Conservation (phyloP, 2,888 invertebrate species). For the Asteroscopus sphinx region DNA sequence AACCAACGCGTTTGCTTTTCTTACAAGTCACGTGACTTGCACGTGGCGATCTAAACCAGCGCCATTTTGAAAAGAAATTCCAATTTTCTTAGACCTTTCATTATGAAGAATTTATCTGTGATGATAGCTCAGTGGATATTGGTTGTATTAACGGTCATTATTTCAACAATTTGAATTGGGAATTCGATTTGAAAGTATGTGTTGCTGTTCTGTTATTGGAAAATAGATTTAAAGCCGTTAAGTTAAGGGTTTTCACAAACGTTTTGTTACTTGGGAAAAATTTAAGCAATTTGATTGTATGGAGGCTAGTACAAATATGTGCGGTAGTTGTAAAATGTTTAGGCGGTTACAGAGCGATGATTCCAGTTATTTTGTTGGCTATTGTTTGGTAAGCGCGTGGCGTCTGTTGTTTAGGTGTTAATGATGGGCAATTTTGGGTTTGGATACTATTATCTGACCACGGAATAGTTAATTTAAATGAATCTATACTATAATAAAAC, state of each 20-base stretch:
- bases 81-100: slow-evolving; percentile 55
- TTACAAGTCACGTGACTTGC: slow-evolving; percentile 81
- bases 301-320: slow-evolving; percentile 60
- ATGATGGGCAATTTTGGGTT: slow-evolving; percentile 64
- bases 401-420: slow-evolving; percentile 70
- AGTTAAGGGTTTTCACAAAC: slow-evolving; percentile 28
- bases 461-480: slow-evolving; percentile 24
- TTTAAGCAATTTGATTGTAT: slow-evolving; percentile 65
- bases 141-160: slow-evolving; percentile 77
- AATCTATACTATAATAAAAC: slow-evolving; percentile 8
- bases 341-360: slow-evolving; percentile 64
- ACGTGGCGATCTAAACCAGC: slow-evolving; percentile 73
- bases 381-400: slow-evolving; percentile 73
- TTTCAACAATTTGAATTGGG: slow-evolving; percentile 82
- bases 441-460: slow-evolving; percentile 31
- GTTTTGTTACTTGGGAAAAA: slow-evolving; percentile 23
- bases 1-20: slow-evolving; percentile 85
- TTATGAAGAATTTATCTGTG: not conserved
- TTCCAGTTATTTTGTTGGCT: slow-evolving; percentile 73
- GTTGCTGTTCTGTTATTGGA: slow-evolving; percentile 22
- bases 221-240: not conserved
- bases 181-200: slow-evolving; percentile 61
- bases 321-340: slow-evolving; percentile 69
- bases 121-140: slow-evolving; percentile 44
- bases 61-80: slow-evolving; percentile 75